phyloP scores from a whole-genome alignment of 2,888 invertebrate genomes.

The Parascotia fuliginaria region DNA sequence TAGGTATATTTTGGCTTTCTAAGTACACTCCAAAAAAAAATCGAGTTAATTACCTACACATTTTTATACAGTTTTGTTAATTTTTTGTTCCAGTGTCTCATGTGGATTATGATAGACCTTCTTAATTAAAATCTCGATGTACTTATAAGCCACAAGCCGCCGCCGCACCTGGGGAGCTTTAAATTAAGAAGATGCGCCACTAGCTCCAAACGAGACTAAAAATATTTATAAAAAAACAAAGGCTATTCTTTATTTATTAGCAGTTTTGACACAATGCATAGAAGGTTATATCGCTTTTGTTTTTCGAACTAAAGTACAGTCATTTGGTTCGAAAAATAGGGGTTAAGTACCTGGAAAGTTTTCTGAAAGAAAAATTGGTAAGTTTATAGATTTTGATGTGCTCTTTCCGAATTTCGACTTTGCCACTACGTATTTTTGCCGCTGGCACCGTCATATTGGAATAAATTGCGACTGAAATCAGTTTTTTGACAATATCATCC shows the following conservation, averaged over 20 bases:
- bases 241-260: conserved; percentile 9
- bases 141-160: conserved; percentile 70
- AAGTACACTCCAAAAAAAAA: too few species aligned
- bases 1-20: too few species aligned
- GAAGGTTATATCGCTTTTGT: not conserved
- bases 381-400: too few species aligned
- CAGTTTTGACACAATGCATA: conserved; percentile 4
- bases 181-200: conserved; percentile 59
- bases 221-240: conserved; percentile 36
- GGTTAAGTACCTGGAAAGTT: too few species aligned
- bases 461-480: too few species aligned
- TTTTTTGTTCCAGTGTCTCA: conserved; percentile 45
- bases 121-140: conserved; percentile 79
- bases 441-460: too few species aligned
- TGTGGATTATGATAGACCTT: conserved; percentile 67
- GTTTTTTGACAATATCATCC: too few species aligned
- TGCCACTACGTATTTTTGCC: too few species aligned
- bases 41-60: too few species aligned
- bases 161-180: conserved; percentile 73
- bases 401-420: too few species aligned
- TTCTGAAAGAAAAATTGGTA: too few species aligned
- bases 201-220: conserved; percentile 44
- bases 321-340: too few species aligned
- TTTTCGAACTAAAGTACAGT: not conserved
- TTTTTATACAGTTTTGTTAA: conserved; percentile 16